Conservation (phyloP, 2,888 invertebrate genomes). For the Resseliella maxima region DNA sequence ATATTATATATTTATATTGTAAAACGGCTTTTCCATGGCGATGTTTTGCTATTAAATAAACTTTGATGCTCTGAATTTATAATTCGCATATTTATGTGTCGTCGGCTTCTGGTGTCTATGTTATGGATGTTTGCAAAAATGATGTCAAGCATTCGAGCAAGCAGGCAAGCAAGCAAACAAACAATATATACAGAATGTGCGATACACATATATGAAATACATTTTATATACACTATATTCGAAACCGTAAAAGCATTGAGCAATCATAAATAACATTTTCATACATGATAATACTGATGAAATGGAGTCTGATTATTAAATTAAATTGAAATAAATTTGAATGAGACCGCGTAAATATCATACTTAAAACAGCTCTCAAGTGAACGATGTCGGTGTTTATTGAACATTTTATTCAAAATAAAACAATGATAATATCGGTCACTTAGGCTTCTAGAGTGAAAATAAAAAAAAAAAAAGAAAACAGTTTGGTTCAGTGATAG, state of each 20-base stretch:
- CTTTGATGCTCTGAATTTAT: constrained; percentile 53
- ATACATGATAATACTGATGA: constrained; percentile 21
- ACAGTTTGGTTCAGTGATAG: constrained; percentile 13
- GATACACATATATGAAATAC: not conserved
- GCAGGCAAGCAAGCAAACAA: not conserved
- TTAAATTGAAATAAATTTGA: constrained; percentile 52
- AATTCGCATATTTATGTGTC: constrained; percentile 26
- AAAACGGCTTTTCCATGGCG: not conserved
- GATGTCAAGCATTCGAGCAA: not conserved
- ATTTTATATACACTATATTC: constrained; percentile 1
- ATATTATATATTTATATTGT: no score
- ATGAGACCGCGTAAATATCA: not conserved
- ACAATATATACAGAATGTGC: not conserved
- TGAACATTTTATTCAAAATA: constrained; percentile 42
- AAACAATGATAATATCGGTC: constrained; percentile 45
- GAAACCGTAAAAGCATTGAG: not conserved
- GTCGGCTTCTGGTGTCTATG: constrained; percentile 39
- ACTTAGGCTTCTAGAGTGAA: not conserved
- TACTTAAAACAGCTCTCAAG: not conserved
- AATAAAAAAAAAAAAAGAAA: not conserved
- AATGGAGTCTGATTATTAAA: constrained; percentile 42
- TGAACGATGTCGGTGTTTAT: constrained; percentile 22
- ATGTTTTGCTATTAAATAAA: constrained; percentile 3
- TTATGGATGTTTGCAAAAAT: not conserved
- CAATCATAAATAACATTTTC: constrained; percentile 11